Base-by-base conservation (phyloP, 1,140 invertebrate species). In the Drosophila athabasca region DNA sequence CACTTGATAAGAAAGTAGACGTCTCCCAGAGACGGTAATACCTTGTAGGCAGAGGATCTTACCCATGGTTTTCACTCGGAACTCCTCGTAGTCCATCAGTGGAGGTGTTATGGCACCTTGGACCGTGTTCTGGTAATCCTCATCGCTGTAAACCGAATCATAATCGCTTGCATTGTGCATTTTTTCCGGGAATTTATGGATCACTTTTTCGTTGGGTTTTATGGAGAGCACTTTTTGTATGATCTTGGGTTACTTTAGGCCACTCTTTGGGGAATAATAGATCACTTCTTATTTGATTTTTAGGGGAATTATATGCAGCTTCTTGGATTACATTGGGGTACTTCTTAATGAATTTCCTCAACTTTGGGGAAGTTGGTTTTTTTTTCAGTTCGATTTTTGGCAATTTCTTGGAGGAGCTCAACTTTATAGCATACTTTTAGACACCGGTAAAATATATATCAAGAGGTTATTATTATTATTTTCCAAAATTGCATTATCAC, bases 151-250 rank as follows among this genome's bases (percentile, higher is more conserved):
- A 17, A 87, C 82, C 0, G 78, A 78, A 62, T 87, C 82, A 68
- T 87, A 87, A 66, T 87, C 82, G 39, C 70, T 79, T 41, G 82
- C 75, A 82, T 87, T 79, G 29, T 87, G 71, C 83, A 87, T 82
- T 61, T 24, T 73, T 29, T 29, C 11, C 0, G 13, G 35, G 11
- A 3, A 13, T 13, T 39, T 39, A 39, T 39, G 1, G 11, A 39
- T 5, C 4, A 39, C 3, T 13, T 39, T 39, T 13, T 39, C 0
- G 2, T 39, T 39, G 35, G 35, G 11, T 4, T 13, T 13, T 13
- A 39, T 5, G 9, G 11, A 1, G 1, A 5, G 0, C n/a, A n/a
- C 3, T 11, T 35, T 11, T 35, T 35, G 8, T 35, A 35, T 35
- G 8, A 35, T 9, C 8, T 11, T 11, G 3, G 31, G 31, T 11